Evolutionary conservation across 1,140 invertebrate genomes (phyloP).

Genomic region (Telenomus remus): DNA sequence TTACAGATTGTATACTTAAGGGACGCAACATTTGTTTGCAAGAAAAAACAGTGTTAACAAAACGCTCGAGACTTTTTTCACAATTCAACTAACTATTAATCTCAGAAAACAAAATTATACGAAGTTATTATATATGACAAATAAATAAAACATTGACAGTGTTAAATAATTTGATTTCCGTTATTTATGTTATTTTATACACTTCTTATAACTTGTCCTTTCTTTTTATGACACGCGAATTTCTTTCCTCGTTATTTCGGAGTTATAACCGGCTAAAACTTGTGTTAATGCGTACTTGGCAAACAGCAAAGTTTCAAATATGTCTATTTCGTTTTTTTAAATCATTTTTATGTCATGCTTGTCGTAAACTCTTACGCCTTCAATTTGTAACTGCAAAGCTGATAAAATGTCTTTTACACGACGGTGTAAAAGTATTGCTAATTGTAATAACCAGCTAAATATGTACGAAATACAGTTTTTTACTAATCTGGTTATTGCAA

Average conservation of each 20-base stretch:
- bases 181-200: conserved; percentile 36
- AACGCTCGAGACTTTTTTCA: conserved; percentile 20
- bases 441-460: no score
- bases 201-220: conserved; percentile 24
- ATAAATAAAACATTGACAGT: conserved; percentile 51
- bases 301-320: background rate
- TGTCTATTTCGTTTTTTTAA: background rate
- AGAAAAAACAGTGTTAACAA: no score
- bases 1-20: no score
- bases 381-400: conserved; percentile 37
- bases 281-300: background rate
- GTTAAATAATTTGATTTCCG: conserved; percentile 34
- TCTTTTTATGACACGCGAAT: conserved; percentile 1
- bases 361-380: background rate
- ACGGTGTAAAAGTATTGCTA: conserved; percentile 6
- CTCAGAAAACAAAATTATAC: conserved; percentile 36
- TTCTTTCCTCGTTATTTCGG: background rate
- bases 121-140: conserved; percentile 38
- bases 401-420: conserved; percentile 49
- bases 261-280: background rate
- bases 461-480: no score
- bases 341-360: background rate
- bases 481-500: no score
- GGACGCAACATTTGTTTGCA: no score
- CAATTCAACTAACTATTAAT: conserved; percentile 25